phyloP scores from a whole-genome alignment of 2,113 vertebrate genomes.

The Brevimyrus niger region DNA sequence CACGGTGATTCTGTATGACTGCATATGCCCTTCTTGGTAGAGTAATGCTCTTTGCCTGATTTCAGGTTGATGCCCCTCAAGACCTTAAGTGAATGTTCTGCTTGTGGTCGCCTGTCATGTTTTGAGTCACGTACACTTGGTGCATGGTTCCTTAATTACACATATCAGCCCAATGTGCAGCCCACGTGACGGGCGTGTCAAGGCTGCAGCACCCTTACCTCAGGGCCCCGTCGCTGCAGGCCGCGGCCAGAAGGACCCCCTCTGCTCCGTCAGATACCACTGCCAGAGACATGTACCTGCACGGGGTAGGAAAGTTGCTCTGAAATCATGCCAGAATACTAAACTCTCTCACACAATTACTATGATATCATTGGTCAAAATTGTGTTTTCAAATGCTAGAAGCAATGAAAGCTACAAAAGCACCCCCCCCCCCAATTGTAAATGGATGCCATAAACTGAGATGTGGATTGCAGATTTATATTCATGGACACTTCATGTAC shows the following conservation, averaged over 20 bases:
- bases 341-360: not conserved
- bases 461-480: not conserved
- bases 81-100: not conserved
- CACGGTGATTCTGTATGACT: not conserved
- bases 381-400: not conserved
- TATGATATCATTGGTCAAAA: not conserved
- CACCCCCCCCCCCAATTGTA: too few relatives aligned
- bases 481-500: not conserved
- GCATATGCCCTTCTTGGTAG: not conserved
- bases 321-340: not conserved
- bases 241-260: constrained; percentile 63
- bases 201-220: constrained; percentile 59
- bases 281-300: constrained; percentile 81
- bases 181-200: not conserved
- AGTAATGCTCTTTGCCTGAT: not conserved
- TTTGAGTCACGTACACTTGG: not conserved
- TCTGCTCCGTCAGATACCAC: constrained; percentile 50
- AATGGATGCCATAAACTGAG: not conserved
- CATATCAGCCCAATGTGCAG: not conserved
- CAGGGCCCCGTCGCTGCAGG: constrained; percentile 86
- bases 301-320: constrained; percentile 14
- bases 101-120: not conserved
- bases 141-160: not conserved
- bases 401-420: not conserved
- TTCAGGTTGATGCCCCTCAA: not conserved